Percentiles rank a stretch among this genome's conserved stretches.
These are phyloP conservation scores for Drosophila nr. perissopoda DNA, from an alignment of 2,888 invertebrate species.

Conservation along the genomic window DNA sequence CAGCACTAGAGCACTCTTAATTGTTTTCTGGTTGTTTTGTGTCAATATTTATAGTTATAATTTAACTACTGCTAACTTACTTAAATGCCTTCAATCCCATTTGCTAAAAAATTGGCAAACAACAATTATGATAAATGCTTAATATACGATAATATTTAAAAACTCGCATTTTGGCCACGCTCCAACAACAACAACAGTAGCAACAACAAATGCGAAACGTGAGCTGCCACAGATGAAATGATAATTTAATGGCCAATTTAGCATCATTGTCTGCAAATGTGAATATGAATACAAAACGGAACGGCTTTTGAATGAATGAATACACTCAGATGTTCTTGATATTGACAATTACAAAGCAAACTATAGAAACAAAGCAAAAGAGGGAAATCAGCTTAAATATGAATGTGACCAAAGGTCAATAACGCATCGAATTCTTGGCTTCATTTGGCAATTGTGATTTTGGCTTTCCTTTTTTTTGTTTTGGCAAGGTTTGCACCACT, in stretches of 20 bases:
- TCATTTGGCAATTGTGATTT: constrained; percentile 29
- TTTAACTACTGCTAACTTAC: constrained; percentile 25
- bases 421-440: constrained; percentile 46
- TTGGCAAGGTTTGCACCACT: constrained; percentile 37
- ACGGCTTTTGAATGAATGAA: constrained; percentile 19
- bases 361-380: constrained; percentile 4
- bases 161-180: constrained; percentile 49
- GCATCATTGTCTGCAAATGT: constrained; percentile 60
- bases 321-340: constrained; percentile 59
- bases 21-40: not conserved
- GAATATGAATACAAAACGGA: constrained; percentile 44
- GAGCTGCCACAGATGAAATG: constrained; percentile 58
- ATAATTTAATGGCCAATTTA: constrained; percentile 74
- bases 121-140: constrained; percentile 29
- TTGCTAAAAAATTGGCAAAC: constrained; percentile 3
- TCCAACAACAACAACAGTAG: constrained; percentile 18
- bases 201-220: constrained; percentile 29
- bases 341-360: constrained; percentile 55
- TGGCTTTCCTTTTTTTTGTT: constrained; percentile 3
- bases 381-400: not conserved
- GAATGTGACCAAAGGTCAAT: constrained; percentile 50
- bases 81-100: constrained; percentile 8
- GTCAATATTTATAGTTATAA: not conserved
- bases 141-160: constrained; percentile 17
- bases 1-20: too few species aligned